A percentile compares a stretch with the other conserved stretches of the same genome.
Conservation (phyloP, 1,140 invertebrate species). For the Drosophila repletoides region DNA sequence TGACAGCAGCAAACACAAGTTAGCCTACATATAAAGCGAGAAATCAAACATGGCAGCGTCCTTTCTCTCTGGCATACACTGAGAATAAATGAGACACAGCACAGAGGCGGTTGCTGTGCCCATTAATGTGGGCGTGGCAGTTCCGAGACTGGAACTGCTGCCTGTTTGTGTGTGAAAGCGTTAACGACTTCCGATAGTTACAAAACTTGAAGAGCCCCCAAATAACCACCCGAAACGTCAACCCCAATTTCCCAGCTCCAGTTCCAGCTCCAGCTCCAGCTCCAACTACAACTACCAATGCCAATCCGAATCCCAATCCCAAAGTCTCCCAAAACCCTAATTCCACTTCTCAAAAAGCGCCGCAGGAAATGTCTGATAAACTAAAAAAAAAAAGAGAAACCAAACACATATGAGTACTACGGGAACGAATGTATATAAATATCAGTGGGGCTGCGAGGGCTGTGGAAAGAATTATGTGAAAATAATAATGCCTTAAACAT, state of each 20-base stretch:
- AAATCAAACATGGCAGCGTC: conserved; percentile 78
- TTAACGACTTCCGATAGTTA: conserved; percentile 78
- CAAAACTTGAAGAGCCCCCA: conserved; percentile 50
- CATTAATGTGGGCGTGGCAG: conserved; percentile 52
- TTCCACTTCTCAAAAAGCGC: conserved; percentile 54
- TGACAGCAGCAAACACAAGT: conserved; percentile 70
- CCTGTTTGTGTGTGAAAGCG: conserved; percentile 60
- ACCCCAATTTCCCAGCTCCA: neutral
- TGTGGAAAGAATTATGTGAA: conserved; percentile 9
- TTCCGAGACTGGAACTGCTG: neutral
- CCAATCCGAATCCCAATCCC: neutral
- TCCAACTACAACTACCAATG: too few species aligned
- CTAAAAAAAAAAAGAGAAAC: conserved; percentile 54
- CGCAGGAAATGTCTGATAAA: conserved; percentile 71
- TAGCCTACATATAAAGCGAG: conserved; percentile 75
- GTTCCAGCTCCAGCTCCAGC: too few species aligned
- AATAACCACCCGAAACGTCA: neutral
- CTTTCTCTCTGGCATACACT: conserved; percentile 12
- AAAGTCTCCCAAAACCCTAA: conserved; percentile 1
- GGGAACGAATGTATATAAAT: conserved; percentile 19
- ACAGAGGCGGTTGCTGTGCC: conserved; percentile 38
- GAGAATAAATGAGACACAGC: conserved; percentile 3
- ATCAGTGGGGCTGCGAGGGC: conserved; percentile 11
- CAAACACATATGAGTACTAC: too few species aligned
- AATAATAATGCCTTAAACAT: neutral